phyloP scores from a whole-genome alignment of 30 jellyfish, hydroid and myxozoan species.

The Turritopsis rubra region DNA sequence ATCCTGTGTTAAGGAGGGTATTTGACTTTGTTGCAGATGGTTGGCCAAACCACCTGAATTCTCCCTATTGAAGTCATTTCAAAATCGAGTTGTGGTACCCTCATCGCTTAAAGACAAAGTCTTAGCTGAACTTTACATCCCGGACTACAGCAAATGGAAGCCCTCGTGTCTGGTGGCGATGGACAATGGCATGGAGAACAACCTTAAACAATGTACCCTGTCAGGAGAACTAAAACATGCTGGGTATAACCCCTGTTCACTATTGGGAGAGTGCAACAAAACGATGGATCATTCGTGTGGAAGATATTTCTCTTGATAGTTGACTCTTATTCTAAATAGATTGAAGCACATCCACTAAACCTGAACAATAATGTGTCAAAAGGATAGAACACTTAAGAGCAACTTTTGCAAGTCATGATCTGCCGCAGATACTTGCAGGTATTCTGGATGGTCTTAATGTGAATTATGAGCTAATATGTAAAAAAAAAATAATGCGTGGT shows the following conservation, averaged over 20 bases:
- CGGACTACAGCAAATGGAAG: background rate
- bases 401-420: too few species aligned
- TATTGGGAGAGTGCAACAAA: constrained; percentile 22
- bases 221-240: constrained; percentile 25
- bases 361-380: too few species aligned
- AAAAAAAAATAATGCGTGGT: too few species aligned
- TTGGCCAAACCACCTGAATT: background rate
- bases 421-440: too few species aligned
- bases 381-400: too few species aligned
- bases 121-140: background rate
- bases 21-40: constrained; percentile 23
- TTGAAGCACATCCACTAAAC: too few species aligned
- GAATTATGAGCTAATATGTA: too few species aligned
- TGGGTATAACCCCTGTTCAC: constrained; percentile 11
- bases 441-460: too few species aligned
- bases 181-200: constrained; percentile 20
- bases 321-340: too few species aligned
- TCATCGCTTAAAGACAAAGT: background rate
- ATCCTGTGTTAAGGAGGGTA: constrained; percentile 32
- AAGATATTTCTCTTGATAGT: too few species aligned
- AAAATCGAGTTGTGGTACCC: constrained; percentile 13
- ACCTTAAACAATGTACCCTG: constrained; percentile 20
- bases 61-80: background rate
- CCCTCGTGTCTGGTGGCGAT: background rate
- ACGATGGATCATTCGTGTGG: constrained; percentile 38